A percentile compares a stretch with the other conserved stretches of the same genome.
Conservation (phyloP, 2,113 vertebrate genomes). For the Romanogobio albipinnatus region DNA sequence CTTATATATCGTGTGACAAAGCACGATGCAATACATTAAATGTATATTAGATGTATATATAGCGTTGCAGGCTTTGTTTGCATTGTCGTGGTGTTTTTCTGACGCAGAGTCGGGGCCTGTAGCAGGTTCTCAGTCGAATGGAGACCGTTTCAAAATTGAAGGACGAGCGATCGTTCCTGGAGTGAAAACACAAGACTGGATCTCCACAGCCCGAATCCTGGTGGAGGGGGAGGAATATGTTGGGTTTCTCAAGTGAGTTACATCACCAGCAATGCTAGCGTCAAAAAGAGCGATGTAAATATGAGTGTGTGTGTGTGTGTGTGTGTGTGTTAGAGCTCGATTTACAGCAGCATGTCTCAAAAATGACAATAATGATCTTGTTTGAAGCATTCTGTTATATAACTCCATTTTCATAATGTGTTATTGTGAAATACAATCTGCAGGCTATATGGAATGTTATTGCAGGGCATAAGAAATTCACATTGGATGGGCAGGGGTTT, state of each 20-base stretch:
- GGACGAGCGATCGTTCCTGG: constrained; percentile 90
- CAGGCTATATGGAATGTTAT: neutral
- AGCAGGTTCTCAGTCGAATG: constrained; percentile 65
- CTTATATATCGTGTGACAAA: neutral
- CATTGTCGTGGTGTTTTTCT: constrained; percentile 59
- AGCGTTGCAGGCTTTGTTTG: constrained; percentile 60
- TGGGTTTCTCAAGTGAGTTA: constrained; percentile 87
- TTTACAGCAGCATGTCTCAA: neutral
- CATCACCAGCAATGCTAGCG: neutral
- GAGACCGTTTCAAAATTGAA: constrained; percentile 92
- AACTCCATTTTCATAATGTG: neutral
- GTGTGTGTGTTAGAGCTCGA: neutral
- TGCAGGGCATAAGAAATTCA: neutral
- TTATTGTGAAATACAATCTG: neutral
- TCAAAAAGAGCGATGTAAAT: neutral
- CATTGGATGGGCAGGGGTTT: neutral
- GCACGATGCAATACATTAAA: constrained; percentile 18
- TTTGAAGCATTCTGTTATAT: neutral
- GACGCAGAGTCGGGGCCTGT: constrained; percentile 76
- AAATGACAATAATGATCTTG: neutral
- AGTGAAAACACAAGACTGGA: constrained; percentile 91
- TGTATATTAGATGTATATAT: constrained; percentile 52
- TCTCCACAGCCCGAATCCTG: constrained; percentile 84
- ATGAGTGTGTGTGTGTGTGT: neutral
- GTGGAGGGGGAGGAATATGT: constrained; percentile 93